Percentiles rank a stretch among this genome's conserved stretches.
Conservation (phyloP, 2,797 vertebrate species). For the Siniperca scherzeri region DNA sequence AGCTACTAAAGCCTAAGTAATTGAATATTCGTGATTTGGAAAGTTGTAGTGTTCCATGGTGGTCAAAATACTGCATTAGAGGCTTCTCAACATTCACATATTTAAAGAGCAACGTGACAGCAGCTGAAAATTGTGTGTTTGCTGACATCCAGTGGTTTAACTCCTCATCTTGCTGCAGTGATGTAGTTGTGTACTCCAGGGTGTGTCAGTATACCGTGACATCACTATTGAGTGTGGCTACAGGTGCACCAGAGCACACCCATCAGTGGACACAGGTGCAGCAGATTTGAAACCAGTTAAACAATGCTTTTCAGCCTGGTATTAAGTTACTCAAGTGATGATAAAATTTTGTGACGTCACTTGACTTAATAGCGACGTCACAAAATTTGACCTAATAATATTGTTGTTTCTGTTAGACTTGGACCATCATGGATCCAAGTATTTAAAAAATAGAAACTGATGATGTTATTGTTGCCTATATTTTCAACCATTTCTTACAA, state of each 20-base stretch:
- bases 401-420: neutral
- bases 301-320: neutral
- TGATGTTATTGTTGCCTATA: neutral
- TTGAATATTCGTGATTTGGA: neutral
- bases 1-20: neutral
- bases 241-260: neutral
- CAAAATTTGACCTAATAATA: neutral
- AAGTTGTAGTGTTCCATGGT: neutral
- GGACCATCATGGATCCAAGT: neutral
- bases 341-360: neutral
- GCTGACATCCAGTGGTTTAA: neutral
- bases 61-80: neutral
- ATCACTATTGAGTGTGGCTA: neutral
- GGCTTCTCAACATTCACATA: neutral
- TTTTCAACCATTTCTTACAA: neutral
- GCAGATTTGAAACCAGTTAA: neutral
- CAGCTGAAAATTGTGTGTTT: neutral
- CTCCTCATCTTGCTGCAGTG: neutral
- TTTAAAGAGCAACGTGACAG: neutral
- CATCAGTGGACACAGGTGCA: neutral
- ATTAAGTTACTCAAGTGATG: neutral
- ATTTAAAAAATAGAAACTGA: neutral
- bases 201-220: neutral
- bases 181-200: neutral
- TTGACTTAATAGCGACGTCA: neutral